These are phyloP conservation scores for Apamea monoglypha DNA, from an alignment of 2,888 invertebrate genomes.

Conservation along the genomic window DNA sequence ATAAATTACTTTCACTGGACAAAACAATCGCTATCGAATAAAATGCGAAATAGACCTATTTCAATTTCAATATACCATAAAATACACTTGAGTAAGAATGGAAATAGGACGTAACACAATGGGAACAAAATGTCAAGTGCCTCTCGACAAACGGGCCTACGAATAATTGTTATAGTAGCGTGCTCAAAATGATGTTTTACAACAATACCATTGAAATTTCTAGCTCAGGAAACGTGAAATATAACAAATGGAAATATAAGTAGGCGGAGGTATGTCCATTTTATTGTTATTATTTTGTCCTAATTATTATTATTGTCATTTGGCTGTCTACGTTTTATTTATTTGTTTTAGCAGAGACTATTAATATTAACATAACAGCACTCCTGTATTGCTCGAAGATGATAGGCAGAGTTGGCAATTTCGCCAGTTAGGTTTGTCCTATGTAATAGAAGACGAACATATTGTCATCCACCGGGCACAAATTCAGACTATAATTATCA, in stretches of 20 bases:
- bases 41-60: conserved; percentile 29
- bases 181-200: conserved; percentile 26
- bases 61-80: conserved; percentile 14
- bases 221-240: conserved; percentile 28
- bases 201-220: conserved; percentile 37
- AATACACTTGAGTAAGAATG: conserved; percentile 26
- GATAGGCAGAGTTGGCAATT: not conserved
- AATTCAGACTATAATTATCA: not conserved
- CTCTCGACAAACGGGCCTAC: conserved; percentile 34
- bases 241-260: conserved; percentile 37
- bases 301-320: not conserved
- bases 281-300: conserved; percentile 10
- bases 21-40: conserved; percentile 4
- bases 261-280: not conserved
- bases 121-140: conserved; percentile 28
- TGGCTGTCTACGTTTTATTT: not conserved
- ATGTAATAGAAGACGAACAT: not conserved
- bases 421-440: not conserved
- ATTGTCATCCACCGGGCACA: not conserved
- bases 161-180: conserved; percentile 45
- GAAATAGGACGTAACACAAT: conserved; percentile 44
- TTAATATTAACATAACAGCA: not conserved
- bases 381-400: not conserved
- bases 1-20: not conserved
- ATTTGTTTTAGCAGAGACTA: not conserved